A percentile compares a stretch with the other conserved stretches of the same genome.
Evolutionary conservation across 2,797 vertebrate genomes (phyloP).

Genomic region (Notoglanidium macrostoma): DNA sequence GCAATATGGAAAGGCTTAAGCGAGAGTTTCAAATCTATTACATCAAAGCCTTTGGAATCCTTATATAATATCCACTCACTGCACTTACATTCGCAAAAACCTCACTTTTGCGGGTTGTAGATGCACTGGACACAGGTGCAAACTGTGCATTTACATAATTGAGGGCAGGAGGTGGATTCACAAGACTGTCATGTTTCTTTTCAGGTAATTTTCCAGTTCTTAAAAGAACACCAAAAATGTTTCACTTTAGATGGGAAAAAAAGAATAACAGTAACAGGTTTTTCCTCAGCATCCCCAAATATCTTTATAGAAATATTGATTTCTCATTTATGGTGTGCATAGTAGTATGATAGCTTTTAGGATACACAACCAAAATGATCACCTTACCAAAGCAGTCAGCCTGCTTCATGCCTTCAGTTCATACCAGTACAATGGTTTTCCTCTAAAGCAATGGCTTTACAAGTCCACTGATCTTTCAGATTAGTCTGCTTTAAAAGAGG

Average conservation of each 20-base stretch:
- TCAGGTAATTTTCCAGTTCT: conserved; percentile 47
- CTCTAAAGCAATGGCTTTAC: not conserved
- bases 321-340: not conserved
- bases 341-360: not conserved
- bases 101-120: conserved; percentile 33
- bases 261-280: conserved; percentile 17
- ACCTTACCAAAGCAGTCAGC: not conserved
- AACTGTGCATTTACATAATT: conserved; percentile 54
- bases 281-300: not conserved
- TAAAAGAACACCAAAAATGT: conserved; percentile 40
- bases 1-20: conserved; percentile 19
- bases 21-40: conserved; percentile 27
- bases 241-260: conserved; percentile 9
- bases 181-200: conserved; percentile 47
- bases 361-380: conserved; percentile 10
- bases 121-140: conserved; percentile 51
- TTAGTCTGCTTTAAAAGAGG: conserved; percentile 35
- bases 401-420: conserved; percentile 31
- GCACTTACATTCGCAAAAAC: conserved; percentile 26
- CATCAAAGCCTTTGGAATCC: not conserved
- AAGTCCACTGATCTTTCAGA: not conserved
- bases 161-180: conserved; percentile 45
- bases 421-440: conserved; percentile 21
- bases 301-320: conserved; percentile 7
- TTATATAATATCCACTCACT: conserved; percentile 12